Base-by-base conservation (phyloP, 1,140 invertebrate genomes). In the Acromyrmex charruanus region DNA sequence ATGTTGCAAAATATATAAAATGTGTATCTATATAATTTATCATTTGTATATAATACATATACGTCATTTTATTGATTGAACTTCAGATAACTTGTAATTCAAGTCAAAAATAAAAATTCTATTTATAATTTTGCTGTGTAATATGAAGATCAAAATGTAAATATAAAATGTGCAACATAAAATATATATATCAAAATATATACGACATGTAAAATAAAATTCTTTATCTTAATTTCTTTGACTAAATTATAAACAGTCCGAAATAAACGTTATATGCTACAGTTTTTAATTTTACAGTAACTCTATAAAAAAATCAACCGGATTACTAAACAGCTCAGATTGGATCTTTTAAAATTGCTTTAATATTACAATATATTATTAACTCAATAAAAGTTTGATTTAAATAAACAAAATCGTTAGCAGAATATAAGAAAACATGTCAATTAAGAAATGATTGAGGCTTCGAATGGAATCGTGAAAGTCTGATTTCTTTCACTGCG, bases 401-500 rank as follows among this genome's bases (percentile, higher is more conserved):
- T 44, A 21, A 75, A 25, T 16, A 39, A 44, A 63, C 2, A 53
- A 14, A 63, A 77, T 35, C 31, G 16, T 35, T 39, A 6, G 12
- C n/a, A 0, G n/a, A 82, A 74, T 31, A 31, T 6, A 12, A 31
- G 31, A 16, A 35, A 61, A 18, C 18, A 5, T 28, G 16, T 61
- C 10, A 10, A 51, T 49, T 39, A 44, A 69, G 65, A 55, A 39
- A 69, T 31, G 58, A 39, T 81, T 31, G n/a, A 77, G 10, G 2
- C 21, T 21, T 21, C 35, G 1, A 51, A 35, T 25, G 7, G 35
- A 61, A 77, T 77, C 44, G 39, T 53, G 44, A 80, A 18, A 51
- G 49, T 58, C 61, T 66, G 25, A 53, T 53, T 71, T 28, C 18
- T 58, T 82, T 58, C 25, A 58, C 39, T n/a, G 31, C 35, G 69